Conservation (phyloP, 2,113 vertebrate species). For the Mastomys coucha region DNA sequence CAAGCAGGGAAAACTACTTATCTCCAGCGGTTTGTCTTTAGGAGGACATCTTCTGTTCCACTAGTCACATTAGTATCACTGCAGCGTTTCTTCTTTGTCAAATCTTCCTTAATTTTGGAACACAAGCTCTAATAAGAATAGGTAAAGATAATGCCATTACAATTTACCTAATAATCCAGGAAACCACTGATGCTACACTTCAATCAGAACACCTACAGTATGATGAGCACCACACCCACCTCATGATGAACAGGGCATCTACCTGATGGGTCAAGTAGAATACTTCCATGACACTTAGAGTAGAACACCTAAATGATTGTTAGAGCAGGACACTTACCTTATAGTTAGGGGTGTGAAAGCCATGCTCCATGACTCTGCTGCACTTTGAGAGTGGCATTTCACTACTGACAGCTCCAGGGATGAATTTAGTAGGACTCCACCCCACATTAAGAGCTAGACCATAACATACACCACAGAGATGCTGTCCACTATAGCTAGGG, state of each 20-base stretch:
- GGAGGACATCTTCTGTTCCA: not conserved
- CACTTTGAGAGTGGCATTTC: slow-evolving; percentile 77
- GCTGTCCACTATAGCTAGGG: not conserved
- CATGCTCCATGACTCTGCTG: not conserved
- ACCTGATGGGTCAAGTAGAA: slow-evolving; percentile 49
- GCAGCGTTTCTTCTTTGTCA: not conserved
- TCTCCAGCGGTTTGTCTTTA: not conserved
- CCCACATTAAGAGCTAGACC: slow-evolving; percentile 62
- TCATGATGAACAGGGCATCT: slow-evolving; percentile 65
- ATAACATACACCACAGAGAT: slow-evolving; percentile 66
- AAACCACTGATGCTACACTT: slow-evolving; percentile 23
- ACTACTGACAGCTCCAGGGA: not conserved
- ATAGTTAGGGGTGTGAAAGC: slow-evolving; percentile 64
- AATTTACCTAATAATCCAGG: slow-evolving; percentile 8
- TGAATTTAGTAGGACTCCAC: slow-evolving; percentile 48
- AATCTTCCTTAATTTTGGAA: not conserved
- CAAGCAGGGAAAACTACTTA: not conserved
- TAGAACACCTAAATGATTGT: slow-evolving; percentile 73
- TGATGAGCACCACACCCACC: slow-evolving; percentile 44
- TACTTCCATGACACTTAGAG: not conserved
- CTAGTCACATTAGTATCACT: not conserved
- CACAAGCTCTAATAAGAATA: not conserved
- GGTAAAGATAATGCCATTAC: not conserved
- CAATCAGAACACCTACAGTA: slow-evolving; percentile 41
- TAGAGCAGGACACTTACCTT: slow-evolving; percentile 41